Conservation (phyloP, 2,888 invertebrate genomes). For the Drosophila percnosoma region DNA sequence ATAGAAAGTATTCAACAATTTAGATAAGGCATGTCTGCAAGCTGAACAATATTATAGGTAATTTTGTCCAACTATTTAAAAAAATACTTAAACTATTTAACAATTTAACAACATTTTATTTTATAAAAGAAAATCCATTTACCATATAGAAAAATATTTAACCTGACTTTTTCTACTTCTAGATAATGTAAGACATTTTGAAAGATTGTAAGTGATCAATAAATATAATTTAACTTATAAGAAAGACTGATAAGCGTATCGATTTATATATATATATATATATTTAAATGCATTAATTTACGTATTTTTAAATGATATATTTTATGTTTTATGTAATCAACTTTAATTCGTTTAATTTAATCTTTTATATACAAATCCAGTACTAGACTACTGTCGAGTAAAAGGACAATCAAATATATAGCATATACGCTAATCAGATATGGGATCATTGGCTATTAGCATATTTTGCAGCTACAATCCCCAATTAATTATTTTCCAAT, state of each 20-base stretch:
- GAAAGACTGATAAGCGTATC: neutral
- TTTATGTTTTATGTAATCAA: accelerated
- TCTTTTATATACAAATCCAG: neutral
- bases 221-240: neutral
- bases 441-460: neutral
- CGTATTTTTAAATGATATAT: too few species aligned
- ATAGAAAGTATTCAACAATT: too few species aligned
- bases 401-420: neutral
- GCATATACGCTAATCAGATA: neutral
- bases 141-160: neutral
- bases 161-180: neutral
- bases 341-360: too few species aligned
- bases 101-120: neutral
- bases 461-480: neutral
- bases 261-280: too few species aligned
- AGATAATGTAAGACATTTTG: too few species aligned
- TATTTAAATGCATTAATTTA: too few species aligned
- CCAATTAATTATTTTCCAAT: neutral
- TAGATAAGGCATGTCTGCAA: too few species aligned
- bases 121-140: neutral
- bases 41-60: neutral
- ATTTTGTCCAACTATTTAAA: neutral
- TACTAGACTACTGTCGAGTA: neutral
- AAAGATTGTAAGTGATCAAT: neutral
- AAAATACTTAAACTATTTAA: neutral